Evolutionary conservation across 2,888 invertebrate species (phyloP), one percentile per base, ranked within the genome.

Genomic region (Orthonevra nobilis): DNA sequence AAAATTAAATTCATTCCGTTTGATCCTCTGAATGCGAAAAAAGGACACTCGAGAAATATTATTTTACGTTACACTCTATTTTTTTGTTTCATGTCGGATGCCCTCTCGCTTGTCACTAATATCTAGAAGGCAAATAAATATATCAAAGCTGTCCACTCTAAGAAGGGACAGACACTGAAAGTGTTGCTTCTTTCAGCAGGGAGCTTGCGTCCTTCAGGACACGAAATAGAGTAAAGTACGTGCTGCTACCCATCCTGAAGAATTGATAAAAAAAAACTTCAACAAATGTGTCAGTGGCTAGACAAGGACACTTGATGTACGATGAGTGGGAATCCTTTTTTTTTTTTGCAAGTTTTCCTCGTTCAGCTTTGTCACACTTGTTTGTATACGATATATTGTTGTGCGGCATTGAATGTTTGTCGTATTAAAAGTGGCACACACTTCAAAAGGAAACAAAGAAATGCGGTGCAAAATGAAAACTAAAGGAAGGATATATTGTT

Each of bases 261-360:
- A 19, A 52, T 44, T 6, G 44, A 34, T 17, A 52, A 46, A 36
- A 38, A 17, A 17, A 48, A 56, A 75, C 70, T 64, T 70, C 20
- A 72, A 72, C 52, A 72, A 77, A 77, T 75, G 19, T 72, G 72
- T 72, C 77, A 72, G 72, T 66, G 72, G 72, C 64, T 77, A 72
- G 50, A 77, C 64, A 77, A 72, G 64, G 64, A 60, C 64, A 60
- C 77, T 77, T 72, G 50, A 72, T 46, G 26, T 54, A 64, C 44
- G 44, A 50, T 58, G 63, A 48, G 75, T 63, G 48, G 36, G 69
- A 69, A 75, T 75, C 69, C 56, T 70, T 70, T 58, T 32, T 61
- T 15, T 32, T 32, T 34, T 23, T 10, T n/a, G n/a, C n/a, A n/a
- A n/a, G n/a, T n/a, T n/a, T 44, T 19, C 19, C 17, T 19, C 6